A percentile compares a stretch with the other conserved stretches of the same genome.
Conservation (phyloP, 1,140 invertebrate species). For the Zeugodacus cucurbitae region DNA sequence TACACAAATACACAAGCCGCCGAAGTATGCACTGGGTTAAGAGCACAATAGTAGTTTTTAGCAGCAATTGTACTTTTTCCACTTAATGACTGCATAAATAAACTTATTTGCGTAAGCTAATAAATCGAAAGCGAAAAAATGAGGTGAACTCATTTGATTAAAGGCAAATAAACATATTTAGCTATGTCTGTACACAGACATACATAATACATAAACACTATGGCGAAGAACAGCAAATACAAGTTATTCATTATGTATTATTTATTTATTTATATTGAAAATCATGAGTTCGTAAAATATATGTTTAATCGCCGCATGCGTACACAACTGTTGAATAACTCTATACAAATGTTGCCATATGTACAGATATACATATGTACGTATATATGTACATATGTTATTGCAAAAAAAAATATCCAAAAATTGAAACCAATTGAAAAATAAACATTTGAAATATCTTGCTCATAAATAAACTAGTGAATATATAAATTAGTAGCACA, state of each 20-base stretch:
- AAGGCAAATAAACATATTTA: neutral
- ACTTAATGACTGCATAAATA: conserved; percentile 26
- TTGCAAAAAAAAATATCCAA: too few species aligned
- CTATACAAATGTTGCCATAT: too few species aligned
- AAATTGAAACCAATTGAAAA: too few species aligned
- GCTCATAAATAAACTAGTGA: too few species aligned
- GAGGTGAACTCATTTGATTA: conserved; percentile 9
- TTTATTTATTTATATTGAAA: neutral
- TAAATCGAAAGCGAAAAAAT: neutral
- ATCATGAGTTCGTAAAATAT: neutral
- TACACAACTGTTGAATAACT: neutral
- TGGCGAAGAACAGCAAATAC: neutral
- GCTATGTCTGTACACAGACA: neutral
- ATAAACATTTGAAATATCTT: too few species aligned
- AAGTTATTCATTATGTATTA: neutral
- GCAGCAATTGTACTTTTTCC: neutral
- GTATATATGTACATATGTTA: too few species aligned
- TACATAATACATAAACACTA: neutral
- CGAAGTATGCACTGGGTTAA: neutral
- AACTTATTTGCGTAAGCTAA: neutral
- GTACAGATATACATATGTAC: too few species aligned
- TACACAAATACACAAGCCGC: neutral
- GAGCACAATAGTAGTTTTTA: neutral
- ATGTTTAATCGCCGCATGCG: too few species aligned
- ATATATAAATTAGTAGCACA: too few species aligned